A percentile compares a stretch with the other conserved stretches of the same genome.
Conservation (phyloP, 2,113 vertebrate species). For the Myxocyprinus asiaticus region DNA sequence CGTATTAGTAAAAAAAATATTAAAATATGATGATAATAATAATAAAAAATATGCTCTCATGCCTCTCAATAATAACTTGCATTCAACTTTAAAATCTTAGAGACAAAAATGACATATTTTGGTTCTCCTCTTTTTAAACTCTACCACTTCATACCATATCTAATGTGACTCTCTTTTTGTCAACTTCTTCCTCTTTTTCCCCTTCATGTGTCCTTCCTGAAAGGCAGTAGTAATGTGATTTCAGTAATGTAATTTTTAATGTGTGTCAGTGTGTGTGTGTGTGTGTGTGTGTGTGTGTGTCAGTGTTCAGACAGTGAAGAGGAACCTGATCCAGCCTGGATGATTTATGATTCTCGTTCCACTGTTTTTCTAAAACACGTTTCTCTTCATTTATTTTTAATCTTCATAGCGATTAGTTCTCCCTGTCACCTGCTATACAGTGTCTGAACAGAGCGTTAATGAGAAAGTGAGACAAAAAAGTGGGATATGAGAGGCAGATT, state of each 20-base stretch:
- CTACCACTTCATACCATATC: neutral
- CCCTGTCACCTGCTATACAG: constrained; percentile 89
- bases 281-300: constrained; percentile 55
- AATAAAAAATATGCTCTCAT: too few relatives aligned
- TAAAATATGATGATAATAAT: too few relatives aligned
- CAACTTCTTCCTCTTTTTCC: constrained; percentile 22
- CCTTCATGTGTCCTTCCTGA: constrained; percentile 53
- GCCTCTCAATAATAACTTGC: too few relatives aligned
- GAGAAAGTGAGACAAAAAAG: constrained; percentile 71
- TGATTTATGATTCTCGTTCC: constrained; percentile 85
- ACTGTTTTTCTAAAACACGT: constrained; percentile 84
- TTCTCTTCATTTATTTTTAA: constrained; percentile 96
- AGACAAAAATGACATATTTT: too few relatives aligned
- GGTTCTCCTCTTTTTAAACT: neutral
- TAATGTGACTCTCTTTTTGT: constrained; percentile 4
- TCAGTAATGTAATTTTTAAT: constrained; percentile 48
- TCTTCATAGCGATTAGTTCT: constrained; percentile 93
- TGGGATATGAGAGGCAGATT: neutral
- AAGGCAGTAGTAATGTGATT: constrained; percentile 60
- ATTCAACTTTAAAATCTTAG: too few relatives aligned
- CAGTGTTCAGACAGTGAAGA: constrained; percentile 80
- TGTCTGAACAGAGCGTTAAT: constrained; percentile 86
- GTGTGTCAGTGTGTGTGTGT: constrained; percentile 57
- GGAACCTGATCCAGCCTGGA: constrained; percentile 73
- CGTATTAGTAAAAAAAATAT: too few relatives aligned